Evolutionary conservation across 2,888 invertebrate genomes (phyloP), one percentile per base, ranked within the genome.

Genomic region (Ditula angustiorana): DNA sequence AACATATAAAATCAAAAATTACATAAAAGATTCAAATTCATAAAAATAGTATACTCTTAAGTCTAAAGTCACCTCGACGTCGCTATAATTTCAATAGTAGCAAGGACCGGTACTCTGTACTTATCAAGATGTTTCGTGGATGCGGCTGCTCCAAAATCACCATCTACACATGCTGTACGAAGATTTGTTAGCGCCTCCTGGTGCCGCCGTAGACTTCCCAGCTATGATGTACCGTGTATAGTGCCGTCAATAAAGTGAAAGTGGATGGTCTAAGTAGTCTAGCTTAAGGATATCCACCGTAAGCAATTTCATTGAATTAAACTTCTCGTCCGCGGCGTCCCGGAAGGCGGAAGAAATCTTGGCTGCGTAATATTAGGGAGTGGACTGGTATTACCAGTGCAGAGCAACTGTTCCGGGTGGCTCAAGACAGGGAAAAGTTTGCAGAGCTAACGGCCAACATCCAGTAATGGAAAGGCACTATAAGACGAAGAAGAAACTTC

Each of bases 201-300:
- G 53, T 30, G 13, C 52, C 19, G 30, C 52, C n/a, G 13, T n/a
- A 13, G 23, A 8, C 7, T 16, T 19, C 5, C 46, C 19, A 4
- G 8, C 33, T 7, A 53, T 53, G 35, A n/a, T 30, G n/a, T 33
- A 41, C 33, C 35, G 53, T n/a, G 13, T 35, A 11, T 50, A 19
- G 52, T 53, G 23, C 53, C 21, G 35, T 53, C 46, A 53, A 23
- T 53, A 53, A 53, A 53, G 33, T 53, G 53, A 21, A 30, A n/a
- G n/a, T n/a, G n/a, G n/a, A n/a, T n/a, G n/a, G n/a, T n/a, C n/a
- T n/a, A n/a, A n/a, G n/a, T n/a, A n/a, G n/a, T n/a, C n/a, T n/a
- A n/a, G n/a, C n/a, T n/a, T n/a, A n/a, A n/a, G n/a, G n/a, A n/a
- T n/a, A n/a, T n/a, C n/a, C n/a, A n/a, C n/a, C n/a, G n/a, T n/a